These are phyloP conservation scores for Peucedramus taeniatus DNA, from an alignment of 2,113 vertebrate genomes.

Conservation along the genomic window DNA sequence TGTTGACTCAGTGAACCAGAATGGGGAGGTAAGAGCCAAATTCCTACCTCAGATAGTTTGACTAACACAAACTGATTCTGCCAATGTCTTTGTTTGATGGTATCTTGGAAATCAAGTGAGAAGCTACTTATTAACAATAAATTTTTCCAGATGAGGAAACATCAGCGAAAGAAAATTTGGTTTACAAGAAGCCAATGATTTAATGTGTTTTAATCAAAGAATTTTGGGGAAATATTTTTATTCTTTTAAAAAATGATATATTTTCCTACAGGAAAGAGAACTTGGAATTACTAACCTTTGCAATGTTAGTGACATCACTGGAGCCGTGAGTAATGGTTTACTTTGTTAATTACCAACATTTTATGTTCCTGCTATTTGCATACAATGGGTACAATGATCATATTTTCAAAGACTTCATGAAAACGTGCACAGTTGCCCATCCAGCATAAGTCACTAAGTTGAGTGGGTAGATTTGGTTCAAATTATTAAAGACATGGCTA, in stretches of 20 bases:
- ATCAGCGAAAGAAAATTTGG: background rate
- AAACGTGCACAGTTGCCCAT: background rate
- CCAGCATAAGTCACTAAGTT: background rate
- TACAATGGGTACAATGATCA: background rate
- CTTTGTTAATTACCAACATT: background rate
- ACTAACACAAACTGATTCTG: background rate
- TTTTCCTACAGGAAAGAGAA: conserved; percentile 52
- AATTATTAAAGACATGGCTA: background rate
- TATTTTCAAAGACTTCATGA: background rate
- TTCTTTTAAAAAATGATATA: background rate
- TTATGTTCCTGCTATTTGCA: background rate
- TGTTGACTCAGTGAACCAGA: background rate
- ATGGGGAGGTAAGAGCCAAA: background rate
- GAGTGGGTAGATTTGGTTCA: background rate
- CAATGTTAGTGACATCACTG: conserved; percentile 55
- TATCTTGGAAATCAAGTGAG: background rate
- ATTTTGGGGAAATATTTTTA: background rate
- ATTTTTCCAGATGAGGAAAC: background rate
- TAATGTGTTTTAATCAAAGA: background rate
- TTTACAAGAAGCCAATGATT: background rate
- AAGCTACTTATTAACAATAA: background rate
- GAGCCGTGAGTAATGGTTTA: conserved; percentile 61
- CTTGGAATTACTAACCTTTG: conserved; percentile 15
- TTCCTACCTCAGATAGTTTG: background rate
- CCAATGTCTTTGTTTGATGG: background rate